Percentiles rank a stretch among this genome's conserved stretches.
phyloP scores from a whole-genome alignment of 2,888 invertebrate genomes.

The Drosophila algonquin region DNA sequence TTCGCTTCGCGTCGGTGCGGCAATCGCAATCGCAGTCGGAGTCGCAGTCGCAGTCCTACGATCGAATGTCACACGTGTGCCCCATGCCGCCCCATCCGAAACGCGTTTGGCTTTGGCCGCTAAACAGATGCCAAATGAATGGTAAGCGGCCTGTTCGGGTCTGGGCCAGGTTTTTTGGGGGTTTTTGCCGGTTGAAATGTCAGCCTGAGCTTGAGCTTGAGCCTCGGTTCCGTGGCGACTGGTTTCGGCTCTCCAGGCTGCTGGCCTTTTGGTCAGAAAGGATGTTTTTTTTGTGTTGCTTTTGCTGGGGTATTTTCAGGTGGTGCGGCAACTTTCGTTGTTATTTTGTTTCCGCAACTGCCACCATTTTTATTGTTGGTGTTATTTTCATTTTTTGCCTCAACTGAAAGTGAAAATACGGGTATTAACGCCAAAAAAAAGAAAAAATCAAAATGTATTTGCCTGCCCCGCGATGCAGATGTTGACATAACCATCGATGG shows the following conservation, averaged over 20 bases:
- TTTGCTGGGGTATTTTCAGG: constrained; percentile 15
- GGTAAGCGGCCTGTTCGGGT: constrained; percentile 3
- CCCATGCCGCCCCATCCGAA: constrained; percentile 52
- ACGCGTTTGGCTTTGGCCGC: constrained; percentile 55
- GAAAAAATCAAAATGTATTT: constrained; percentile 25
- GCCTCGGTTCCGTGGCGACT: constrained; percentile 46
- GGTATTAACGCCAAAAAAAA: constrained; percentile 40
- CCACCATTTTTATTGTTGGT: constrained; percentile 51
- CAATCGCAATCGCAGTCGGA: constrained; percentile 58
- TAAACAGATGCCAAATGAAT: constrained; percentile 17
- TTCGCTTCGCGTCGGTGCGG: constrained; percentile 47
- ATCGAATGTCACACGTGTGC: constrained; percentile 69
- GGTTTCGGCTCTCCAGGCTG: constrained; percentile 37
- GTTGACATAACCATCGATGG: constrained; percentile 67
- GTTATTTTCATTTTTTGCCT: constrained; percentile 53
- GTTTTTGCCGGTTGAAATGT: constrained; percentile 45
- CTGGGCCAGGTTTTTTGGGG: constrained; percentile 28
- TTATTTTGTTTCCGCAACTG: constrained; percentile 73
- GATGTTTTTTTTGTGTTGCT: constrained; percentile 50
- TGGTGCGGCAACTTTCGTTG: constrained; percentile 64
- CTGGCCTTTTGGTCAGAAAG: constrained; percentile 67
- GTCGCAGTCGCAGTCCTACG: constrained; percentile 6
- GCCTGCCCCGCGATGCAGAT: constrained; percentile 33
- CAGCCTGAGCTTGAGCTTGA: constrained; percentile 34
- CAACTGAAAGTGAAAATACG: constrained; percentile 68